Conservation (phyloP, 2,797 vertebrate species). For the Diplodus sargus region DNA sequence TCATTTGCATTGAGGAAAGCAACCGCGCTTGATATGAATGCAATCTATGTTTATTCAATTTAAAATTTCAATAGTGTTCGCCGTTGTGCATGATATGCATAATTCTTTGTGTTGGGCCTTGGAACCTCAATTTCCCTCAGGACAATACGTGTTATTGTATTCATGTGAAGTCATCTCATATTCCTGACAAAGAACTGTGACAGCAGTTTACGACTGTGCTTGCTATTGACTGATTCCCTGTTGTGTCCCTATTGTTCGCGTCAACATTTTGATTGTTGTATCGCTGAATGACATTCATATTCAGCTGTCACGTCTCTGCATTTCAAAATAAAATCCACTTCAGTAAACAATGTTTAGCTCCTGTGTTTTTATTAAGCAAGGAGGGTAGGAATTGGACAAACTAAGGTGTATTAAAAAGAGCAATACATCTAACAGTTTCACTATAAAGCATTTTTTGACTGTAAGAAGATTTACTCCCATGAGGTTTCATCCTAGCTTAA, state of each 20-base stretch:
- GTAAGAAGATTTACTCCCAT: neutral
- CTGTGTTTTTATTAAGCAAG: neutral
- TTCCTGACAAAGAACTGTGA: conserved; percentile 47
- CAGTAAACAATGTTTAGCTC: conserved; percentile 27
- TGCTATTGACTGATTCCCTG: conserved; percentile 20
- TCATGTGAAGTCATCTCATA: conserved; percentile 44
- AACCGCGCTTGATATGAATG: conserved; percentile 29
- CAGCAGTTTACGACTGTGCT: conserved; percentile 41
- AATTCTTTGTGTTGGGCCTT: conserved; percentile 32
- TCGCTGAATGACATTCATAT: conserved; percentile 33
- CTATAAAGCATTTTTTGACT: neutral
- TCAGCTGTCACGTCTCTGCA: conserved; percentile 14
- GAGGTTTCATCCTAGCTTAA: neutral
- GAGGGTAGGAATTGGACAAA: conserved; percentile 12
- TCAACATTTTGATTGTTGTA: conserved; percentile 45
- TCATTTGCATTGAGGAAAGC: conserved; percentile 21
- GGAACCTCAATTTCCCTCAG: conserved; percentile 54
- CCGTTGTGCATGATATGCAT: conserved; percentile 33
- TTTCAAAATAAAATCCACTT: conserved; percentile 25
- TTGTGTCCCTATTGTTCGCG: conserved; percentile 40
- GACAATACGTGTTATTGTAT: conserved; percentile 54
- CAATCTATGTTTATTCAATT: conserved; percentile 50
- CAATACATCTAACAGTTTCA: neutral
- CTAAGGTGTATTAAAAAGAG: neutral
- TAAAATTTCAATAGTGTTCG: conserved; percentile 29